Percentiles rank a stretch among this genome's conserved stretches.
These are phyloP conservation scores for Physella acuta DNA, from an alignment of 1,140 invertebrate species.

Conservation along the genomic window DNA sequence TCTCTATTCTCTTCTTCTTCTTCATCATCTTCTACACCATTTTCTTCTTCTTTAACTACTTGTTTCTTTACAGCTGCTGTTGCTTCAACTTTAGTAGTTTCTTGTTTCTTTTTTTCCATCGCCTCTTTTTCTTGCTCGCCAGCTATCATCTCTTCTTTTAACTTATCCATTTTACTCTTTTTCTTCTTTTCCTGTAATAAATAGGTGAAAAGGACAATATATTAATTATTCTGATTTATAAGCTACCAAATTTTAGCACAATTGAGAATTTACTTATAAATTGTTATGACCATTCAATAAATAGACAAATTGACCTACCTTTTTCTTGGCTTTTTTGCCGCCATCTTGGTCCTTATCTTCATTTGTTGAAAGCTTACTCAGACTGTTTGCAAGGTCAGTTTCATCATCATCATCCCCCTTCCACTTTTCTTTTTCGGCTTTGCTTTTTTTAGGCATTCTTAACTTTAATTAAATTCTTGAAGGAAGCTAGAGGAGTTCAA, in stretches of 20 bases:
- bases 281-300: too few species aligned
- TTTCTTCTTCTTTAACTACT: conserved; percentile 35
- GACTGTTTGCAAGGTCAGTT: conserved; percentile 2
- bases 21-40: conserved; percentile 35
- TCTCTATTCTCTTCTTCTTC: conserved; percentile 35
- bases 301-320: not conserved
- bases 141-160: conserved; percentile 35
- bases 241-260: too few species aligned
- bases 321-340: conserved; percentile 25
- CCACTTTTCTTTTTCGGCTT: conserved; percentile 15
- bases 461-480: not conserved
- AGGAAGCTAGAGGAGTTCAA: not conserved
- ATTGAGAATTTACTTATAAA: too few species aligned
- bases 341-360: conserved; percentile 11
- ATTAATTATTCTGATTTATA: too few species aligned
- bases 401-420: conserved; percentile 18
- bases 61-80: conserved; percentile 28
- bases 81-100: conserved; percentile 25
- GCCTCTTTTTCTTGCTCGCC: conserved; percentile 29
- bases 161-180: conserved; percentile 35
- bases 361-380: conserved; percentile 4
- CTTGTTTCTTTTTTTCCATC: conserved; percentile 26
- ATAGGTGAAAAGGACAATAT: not conserved
- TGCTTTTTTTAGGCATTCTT: not conserved
- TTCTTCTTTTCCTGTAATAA: conserved; percentile 33